Evolutionary conservation across 1,140 invertebrate genomes (phyloP), one percentile per base, ranked within the genome.

Genomic region (Listronotus oregonensis): DNA sequence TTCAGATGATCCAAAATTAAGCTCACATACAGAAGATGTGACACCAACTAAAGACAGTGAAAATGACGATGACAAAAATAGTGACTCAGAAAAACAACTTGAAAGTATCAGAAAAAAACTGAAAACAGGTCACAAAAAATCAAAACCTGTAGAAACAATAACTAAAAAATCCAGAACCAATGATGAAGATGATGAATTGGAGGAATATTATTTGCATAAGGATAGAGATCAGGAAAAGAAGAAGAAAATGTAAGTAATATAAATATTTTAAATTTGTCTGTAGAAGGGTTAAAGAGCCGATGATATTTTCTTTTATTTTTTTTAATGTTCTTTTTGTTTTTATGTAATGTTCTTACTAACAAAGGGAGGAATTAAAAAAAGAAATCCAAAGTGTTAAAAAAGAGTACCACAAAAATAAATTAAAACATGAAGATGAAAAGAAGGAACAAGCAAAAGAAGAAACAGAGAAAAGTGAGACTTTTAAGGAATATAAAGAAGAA

Each of bases 1-100:
- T 68, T 31, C 55, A 47, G 84, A 92, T 78, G 96, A 99, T 83
- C 94, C 95, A 6, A 93, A 91, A 77, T 82, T 98, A 11, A 96
- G 90, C 79, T 86, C 87, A 64, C 79, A 88, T 71, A 83, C 87
- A 34, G 83, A 85, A 68, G 60, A 75, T 74, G 71, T 66, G 57
- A 51, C 52, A 70, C 49, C 37, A 58, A 31, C 59, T 61, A 66
- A 71, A 70, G 68, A 71, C 74, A 66, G 77, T 71, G 65, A 64
- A 68, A 78, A 80, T 32, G 72, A 73, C 65, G 55, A 67, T 40
- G 69, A 70, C 51, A 73, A 77, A 78, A 72, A 80, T 77, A 46
- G 76, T 81, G 70, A 79, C 78, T 70, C 81, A 80, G 71, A 85
- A 80, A 73, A 82, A 74, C 75, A 82, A 76, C 74, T 86, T 14